Conservation (phyloP, 2,888 invertebrate genomes). For the Heliconius ismenius region DNA sequence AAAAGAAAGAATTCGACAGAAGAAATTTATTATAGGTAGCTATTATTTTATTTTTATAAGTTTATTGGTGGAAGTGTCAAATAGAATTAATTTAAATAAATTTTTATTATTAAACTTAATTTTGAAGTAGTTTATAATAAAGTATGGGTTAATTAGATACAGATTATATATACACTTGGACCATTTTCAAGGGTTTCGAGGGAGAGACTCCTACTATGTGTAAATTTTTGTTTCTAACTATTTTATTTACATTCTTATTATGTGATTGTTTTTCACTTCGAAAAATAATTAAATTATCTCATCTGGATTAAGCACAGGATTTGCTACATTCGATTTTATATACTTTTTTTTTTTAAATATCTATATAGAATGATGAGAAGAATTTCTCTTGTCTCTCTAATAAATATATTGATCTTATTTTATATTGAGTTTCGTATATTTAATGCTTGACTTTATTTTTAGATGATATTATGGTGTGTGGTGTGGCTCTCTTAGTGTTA, state of each 20-base stretch:
- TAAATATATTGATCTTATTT: neutral
- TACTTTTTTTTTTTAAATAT: neutral
- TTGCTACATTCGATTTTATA: neutral
- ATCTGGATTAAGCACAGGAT: neutral
- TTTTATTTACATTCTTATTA: no score
- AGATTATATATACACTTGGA: no score
- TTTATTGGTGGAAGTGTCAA: no score
- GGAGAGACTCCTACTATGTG: no score
- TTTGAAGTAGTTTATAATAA: no score
- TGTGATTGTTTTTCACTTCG: no score
- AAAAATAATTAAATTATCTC: no score
- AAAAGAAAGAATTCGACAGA: conserved; percentile 83
- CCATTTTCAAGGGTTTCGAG: no score
- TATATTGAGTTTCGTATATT: neutral
- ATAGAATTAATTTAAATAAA: no score
- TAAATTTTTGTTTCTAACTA: no score
- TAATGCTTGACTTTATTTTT: conserved; percentile 37
- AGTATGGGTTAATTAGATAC: no score
- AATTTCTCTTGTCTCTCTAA: neutral
- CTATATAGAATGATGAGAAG: neutral
- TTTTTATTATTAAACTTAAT: no score
- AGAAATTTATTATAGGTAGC: conserved; percentile 85
- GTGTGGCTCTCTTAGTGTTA: conserved; percentile 83
- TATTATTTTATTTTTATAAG: conserved; percentile 28
- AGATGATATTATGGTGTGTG: conserved; percentile 82